These are phyloP conservation scores for Hexactinellida sp. DNA, from an alignment of 37 sponge, comb jelly and placozoan species.

Conservation along the genomic window DNA sequence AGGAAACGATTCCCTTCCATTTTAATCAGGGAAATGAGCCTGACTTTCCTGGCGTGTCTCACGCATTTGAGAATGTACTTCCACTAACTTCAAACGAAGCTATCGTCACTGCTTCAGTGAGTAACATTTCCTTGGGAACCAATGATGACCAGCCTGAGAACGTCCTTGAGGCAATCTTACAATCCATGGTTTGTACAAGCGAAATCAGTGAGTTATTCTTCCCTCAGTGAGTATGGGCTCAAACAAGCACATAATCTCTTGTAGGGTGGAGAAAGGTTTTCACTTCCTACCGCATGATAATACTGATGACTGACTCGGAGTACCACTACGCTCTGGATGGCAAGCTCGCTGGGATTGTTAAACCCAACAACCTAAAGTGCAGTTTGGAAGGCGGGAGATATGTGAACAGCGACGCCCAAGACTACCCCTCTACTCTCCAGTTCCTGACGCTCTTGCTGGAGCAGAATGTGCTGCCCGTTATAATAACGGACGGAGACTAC, in stretches of 20 bases:
- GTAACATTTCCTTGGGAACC: neutral
- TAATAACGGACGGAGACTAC: neutral
- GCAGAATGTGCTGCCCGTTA: neutral
- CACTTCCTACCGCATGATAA: neutral
- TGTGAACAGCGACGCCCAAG: neutral
- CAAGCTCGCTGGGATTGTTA: neutral
- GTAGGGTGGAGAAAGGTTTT: neutral
- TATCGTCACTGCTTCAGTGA: neutral
- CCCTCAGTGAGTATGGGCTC: no score
- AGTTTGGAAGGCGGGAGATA: neutral
- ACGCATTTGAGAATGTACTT: neutral
- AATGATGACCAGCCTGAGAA: slow-evolving; percentile 17
- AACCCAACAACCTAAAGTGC: neutral
- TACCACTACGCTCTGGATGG: slow-evolving; percentile 3
- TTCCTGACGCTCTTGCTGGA: neutral
- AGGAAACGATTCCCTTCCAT: neutral
- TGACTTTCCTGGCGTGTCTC: neutral
- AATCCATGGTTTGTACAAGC: neutral
- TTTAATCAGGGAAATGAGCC: neutral
- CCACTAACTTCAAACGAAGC: neutral
- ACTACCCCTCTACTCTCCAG: neutral
- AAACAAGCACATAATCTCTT: no score
- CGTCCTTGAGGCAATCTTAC: neutral
- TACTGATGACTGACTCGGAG: slow-evolving; percentile 5
- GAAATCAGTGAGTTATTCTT: neutral